Base-by-base conservation (phyloP, 2,797 vertebrate genomes). In the Atherinosoma microstoma region DNA sequence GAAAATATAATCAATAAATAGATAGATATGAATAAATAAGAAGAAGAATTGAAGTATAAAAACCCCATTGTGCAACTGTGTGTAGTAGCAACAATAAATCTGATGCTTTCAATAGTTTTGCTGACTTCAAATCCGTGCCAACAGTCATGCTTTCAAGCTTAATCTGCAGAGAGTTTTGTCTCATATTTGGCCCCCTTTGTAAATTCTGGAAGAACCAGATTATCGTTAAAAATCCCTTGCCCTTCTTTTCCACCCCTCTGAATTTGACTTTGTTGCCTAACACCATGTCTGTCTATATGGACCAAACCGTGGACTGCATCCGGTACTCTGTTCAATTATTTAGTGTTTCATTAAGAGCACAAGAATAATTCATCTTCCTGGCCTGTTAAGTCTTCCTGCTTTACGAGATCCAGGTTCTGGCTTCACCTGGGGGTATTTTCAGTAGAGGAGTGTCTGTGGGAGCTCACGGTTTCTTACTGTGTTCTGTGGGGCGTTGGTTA, bases 331-430 rank as follows among this genome's bases (percentile, higher is more conserved):
- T 29, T 61, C 4, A 61, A 61, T 42, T 61, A 61, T 61, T 61
- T 42, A 61, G 38, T 42, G 15, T 61, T 40, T 29, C 15, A 16
- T 18, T 61, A 29, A 24, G 49, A 51, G 22, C n/a, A 24, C n/a
- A 24, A 53, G 59, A 42, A 61, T 42, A 42, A 61, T 61, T 61
- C 36, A 61, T 61, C 15, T 61, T 15, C 58, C 18, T 20, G 6
- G 4, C 8, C 45, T n/a, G 20, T n/a, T n/a, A 47, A 47, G 49
- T 53, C 10, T 53, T 61, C 6, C 35, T 8, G 57, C 57, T 35
- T 34, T 16, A n/a, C 15, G 18, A 29, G 36, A 13, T 18, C 38
- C 59, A 42, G 22, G 36, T 27, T 38, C 34, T 16, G 22, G 58
- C 36, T 40, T 40, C 22, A 16, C 58, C 36, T 40, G 36, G 13